A percentile compares a stretch with the other conserved stretches of the same genome.
Conservation (phyloP, 2,888 invertebrate genomes). For the Seira sanloemensis region DNA sequence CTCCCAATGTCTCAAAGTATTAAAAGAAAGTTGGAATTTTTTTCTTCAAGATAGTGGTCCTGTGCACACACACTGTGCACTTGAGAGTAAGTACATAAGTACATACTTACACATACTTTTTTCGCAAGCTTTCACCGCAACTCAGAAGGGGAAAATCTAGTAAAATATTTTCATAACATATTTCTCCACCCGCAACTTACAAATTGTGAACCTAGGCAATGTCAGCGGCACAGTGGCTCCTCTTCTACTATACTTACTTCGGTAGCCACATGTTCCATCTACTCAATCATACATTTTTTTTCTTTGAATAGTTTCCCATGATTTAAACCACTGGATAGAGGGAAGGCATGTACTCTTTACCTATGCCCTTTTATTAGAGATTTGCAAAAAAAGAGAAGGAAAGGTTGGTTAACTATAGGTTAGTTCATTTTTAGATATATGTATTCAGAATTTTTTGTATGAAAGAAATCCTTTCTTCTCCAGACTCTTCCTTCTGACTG, state of each 20-base stretch:
- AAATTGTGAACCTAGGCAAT: slow-evolving; percentile 27
- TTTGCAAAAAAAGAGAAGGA: background rate
- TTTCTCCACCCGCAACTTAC: slow-evolving; percentile 12
- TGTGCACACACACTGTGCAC: too few relatives aligned
- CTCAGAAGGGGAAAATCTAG: too few relatives aligned
- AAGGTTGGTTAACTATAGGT: background rate
- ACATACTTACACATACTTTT: background rate
- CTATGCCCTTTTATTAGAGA: background rate
- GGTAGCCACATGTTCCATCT: background rate
- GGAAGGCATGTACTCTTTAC: background rate
- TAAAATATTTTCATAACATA: slow-evolving; percentile 19
- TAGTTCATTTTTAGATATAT: background rate
- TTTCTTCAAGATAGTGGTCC: too few relatives aligned
- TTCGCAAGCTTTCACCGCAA: background rate
- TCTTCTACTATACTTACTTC: background rate
- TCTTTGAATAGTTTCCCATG: background rate
- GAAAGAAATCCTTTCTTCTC: background rate
- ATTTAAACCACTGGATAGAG: background rate
- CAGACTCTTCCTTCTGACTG: slow-evolving; percentile 16
- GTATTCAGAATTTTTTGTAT: background rate
- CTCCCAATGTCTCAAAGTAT: too few relatives aligned
- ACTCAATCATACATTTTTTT: background rate
- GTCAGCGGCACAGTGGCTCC: background rate
- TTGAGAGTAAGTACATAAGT: too few relatives aligned
- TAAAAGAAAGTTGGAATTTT: too few relatives aligned